Evolutionary conservation across 1,140 invertebrate species (phyloP).

Genomic region (Procambarus virginalis): DNA sequence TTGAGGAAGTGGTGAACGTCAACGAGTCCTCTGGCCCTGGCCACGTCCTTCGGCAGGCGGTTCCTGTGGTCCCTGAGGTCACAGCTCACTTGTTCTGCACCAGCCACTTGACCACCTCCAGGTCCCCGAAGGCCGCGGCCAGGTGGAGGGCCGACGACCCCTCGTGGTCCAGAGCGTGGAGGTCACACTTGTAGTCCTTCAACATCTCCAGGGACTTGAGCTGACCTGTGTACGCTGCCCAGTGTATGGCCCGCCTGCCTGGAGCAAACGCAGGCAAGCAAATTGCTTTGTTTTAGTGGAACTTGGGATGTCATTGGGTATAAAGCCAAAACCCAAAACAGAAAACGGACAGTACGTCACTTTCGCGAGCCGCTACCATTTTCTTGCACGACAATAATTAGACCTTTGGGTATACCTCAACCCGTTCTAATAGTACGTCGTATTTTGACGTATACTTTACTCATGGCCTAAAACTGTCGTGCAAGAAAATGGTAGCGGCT

Average conservation of each 20-base stretch:
- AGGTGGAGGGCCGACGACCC: conserved; percentile 6
- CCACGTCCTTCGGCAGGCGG: background rate
- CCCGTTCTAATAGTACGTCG: no score
- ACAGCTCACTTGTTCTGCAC: background rate
- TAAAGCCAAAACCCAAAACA: no score
- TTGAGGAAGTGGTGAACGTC: background rate
- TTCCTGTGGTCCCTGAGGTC: conserved; percentile 8
- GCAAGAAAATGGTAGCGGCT: no score
- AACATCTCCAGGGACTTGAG: conserved; percentile 6
- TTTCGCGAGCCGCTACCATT: no score
- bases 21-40: background rate
- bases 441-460: no score
- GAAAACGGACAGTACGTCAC: no score
- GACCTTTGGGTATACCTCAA: no score
- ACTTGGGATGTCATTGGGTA: no score
- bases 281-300: no score
- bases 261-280: background rate
- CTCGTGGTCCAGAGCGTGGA: conserved; percentile 8
- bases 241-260: conserved; percentile 2
- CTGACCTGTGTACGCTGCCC: conserved; percentile 31
- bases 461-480: no score
- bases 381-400: no score
- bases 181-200: background rate
- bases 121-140: conserved; percentile 28
- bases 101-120: conserved; percentile 32